Conservation (phyloP, 1,140 invertebrate genomes). For the Pseudachorutes palmiensis region DNA sequence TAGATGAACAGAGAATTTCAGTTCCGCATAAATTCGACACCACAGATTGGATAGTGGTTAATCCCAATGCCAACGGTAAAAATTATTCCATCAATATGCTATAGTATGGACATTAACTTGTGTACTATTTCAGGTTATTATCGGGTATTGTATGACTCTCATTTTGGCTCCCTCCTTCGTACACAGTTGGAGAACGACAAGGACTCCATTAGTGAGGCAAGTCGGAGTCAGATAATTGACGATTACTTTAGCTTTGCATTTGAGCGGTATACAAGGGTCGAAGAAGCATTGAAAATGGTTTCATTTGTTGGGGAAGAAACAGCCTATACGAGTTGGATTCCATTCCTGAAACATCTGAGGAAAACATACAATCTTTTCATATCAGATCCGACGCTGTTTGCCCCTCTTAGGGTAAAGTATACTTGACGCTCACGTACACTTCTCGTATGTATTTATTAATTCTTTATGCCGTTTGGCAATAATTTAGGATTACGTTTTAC, state of each 20-base stretch:
- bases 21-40: neutral
- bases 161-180: neutral
- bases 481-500: slow-evolving; percentile 18
- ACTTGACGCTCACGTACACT: no score
- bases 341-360: slow-evolving; percentile 41
- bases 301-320: slow-evolving; percentile 54
- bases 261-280: slow-evolving; percentile 17
- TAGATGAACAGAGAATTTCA: neutral
- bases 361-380: slow-evolving; percentile 17
- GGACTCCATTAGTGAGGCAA: slow-evolving; percentile 8
- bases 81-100: no score
- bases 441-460: no score
- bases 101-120: no score
- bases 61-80: slow-evolving; percentile 22
- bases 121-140: no score
- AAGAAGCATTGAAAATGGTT: slow-evolving; percentile 50
- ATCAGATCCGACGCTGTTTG: neutral
- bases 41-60: slow-evolving; percentile 24
- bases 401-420: neutral
- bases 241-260: slow-evolving; percentile 27
- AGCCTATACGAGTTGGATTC: slow-evolving; percentile 53
- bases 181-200: slow-evolving; percentile 15
- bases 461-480: neutral
- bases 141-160: slow-evolving; percentile 22
- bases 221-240: slow-evolving; percentile 29